A percentile compares a stretch with the other conserved stretches of the same genome.
phyloP scores from a whole-genome alignment of 2,797 vertebrate species.

The Sebastes wilsoni region DNA sequence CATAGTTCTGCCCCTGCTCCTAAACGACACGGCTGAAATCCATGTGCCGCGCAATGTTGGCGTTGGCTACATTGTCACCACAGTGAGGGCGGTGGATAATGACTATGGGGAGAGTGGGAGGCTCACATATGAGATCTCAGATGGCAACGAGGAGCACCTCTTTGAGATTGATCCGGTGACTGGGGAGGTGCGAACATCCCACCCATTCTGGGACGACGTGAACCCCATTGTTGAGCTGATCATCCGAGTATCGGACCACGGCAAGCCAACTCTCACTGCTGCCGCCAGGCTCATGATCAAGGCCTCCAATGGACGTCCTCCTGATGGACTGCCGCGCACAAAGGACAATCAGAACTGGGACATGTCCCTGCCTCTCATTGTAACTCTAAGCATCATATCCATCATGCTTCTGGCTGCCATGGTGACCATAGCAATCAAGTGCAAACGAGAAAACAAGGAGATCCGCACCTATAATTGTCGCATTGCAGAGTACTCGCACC shows the following conservation, averaged over 20 bases:
- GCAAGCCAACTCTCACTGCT: constrained; percentile 93
- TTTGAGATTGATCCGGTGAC: constrained; percentile 96
- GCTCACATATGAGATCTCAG: constrained; percentile 96
- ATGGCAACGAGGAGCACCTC: constrained; percentile 96
- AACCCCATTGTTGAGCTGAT: constrained; percentile 93
- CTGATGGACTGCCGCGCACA: constrained; percentile 91
- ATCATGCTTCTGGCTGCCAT: constrained; percentile 97
- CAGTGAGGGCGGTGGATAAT: constrained; percentile 93
- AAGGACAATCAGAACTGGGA: constrained; percentile 97
- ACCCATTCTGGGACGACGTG: constrained; percentile 96
- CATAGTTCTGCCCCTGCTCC: constrained; percentile 92
- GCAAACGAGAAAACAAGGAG: constrained; percentile 99
- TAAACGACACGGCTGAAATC: constrained; percentile 97
- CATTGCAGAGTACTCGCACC: constrained; percentile 98
- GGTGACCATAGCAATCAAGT: constrained; percentile 98
- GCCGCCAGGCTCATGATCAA: constrained; percentile 94
- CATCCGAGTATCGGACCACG: constrained; percentile 95
- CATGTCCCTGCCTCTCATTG: constrained; percentile 95
- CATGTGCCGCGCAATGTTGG: constrained; percentile 97
- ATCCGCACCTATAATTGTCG: constrained; percentile 99
- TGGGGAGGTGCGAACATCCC: constrained; percentile 94
- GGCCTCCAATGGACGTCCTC: constrained; percentile 89
- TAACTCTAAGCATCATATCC: constrained; percentile 96
- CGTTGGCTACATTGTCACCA: constrained; percentile 95
- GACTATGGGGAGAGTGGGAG: constrained; percentile 98